Evolutionary conservation across 1,140 invertebrate genomes (phyloP), one percentile per base, ranked within the genome.

Genomic region (Monochamus saltuarius): DNA sequence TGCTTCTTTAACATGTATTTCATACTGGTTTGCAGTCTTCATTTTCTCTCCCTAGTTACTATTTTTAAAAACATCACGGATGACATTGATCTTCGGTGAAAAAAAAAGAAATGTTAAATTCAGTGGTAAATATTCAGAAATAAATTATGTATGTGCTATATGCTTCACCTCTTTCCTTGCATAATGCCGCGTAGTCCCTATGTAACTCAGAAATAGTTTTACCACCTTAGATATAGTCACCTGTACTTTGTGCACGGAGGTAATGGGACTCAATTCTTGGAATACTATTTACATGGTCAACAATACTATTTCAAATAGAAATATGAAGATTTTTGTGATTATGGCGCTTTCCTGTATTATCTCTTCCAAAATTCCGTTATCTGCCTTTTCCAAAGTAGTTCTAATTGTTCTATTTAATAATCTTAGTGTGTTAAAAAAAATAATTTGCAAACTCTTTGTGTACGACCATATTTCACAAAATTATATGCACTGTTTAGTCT

Each of bases 31-130:
- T 22, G 19, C 19, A 16, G 29, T 38, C 16, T 49, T 17, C 11
- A 13, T 35, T 43, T 59, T 52, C 39, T 59, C 56, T 14, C 3
- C 29, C 9, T 39, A 16, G 39, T 59, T 51, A 9, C 17, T 37
- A 14, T 19, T 16, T 49, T 45, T 46, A 13, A 29, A 57, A 10
- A 57, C 16, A 10, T 50, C 39, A 50, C 16, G n/a, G 2, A 7
- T 22, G 17, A 39, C 60, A 62, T 36, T 62, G 55, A 47, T 65
- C 60, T 56, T 65, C 63, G 16, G 61, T 56, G 46, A 64, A 64
- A 46, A 70, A 73, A 64, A 77, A 77, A 53, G 57, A 38, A n/a
- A 77, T 59, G 68, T 76, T 75, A 54, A 75, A 77, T 56, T 75
- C 64, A n/a, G n/a, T n/a, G 45, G 70, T 71, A 47, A 77, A 77